Base-by-base conservation (phyloP, 1,140 invertebrate species). In the Trinorchestia longiramus region DNA sequence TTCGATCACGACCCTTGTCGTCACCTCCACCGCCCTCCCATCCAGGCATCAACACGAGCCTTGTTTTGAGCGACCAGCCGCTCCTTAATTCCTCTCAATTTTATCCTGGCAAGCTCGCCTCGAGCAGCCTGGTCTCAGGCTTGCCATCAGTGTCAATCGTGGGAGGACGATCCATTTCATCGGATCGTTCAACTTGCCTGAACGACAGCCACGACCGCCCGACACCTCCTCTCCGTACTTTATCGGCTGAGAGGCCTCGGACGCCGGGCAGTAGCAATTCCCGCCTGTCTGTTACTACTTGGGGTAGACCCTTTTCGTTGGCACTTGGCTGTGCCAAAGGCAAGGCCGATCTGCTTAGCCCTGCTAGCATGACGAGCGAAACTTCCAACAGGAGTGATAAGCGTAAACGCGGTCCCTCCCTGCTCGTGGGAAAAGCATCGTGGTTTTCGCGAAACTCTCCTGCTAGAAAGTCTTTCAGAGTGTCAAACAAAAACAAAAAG, bases 51-150 rank as follows among this genome's bases (percentile, higher is more conserved):
- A 97, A 97, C 77, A 95, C 96, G 11, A 77, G 96, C 15, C 96
- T 96, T 95, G 96, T 97, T 94, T 95, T 96, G 42, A 96, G 96
- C 90, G 96, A 97, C 87, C 95, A 96, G 91, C 96, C 96, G 87
- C 95, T 97, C 42, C 96, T 97, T 95, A 96, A 97, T 95, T 95
- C 96, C 36, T 97, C 96, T 57, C 96, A 97, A 96, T 97, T 97
- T 95, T 97, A 97, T 57, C 96, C 96, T 87, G 96, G 96, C 43
- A 95, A 88, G 77, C 96, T 97, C 41, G 95, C 91, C 43, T 95
- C 95, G 62, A 96, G 44, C 40, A 90, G 96, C 47, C 95, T 96
- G 40, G 92, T 96, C 17, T 95, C 95, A 43, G 96, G 95, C 43
- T 90, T 96, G 57, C 95, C 96, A 95, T 95, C 96, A 23, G 90